phyloP scores from a whole-genome alignment of 2,888 invertebrate genomes.

The Syrista parreyssii region DNA sequence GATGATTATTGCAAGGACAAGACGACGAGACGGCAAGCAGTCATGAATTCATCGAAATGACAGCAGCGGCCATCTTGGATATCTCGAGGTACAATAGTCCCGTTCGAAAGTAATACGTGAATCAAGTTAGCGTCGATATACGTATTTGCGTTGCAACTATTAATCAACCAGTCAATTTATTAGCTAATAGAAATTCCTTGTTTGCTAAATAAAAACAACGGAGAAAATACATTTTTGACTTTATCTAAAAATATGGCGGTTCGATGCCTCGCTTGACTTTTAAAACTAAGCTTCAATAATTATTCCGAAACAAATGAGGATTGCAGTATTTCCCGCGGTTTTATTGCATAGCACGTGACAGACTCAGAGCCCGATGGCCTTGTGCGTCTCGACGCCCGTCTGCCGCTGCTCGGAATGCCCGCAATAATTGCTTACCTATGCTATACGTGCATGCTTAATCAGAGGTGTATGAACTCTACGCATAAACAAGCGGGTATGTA shows the following conservation, averaged over 20 bases:
- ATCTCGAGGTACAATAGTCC: neutral
- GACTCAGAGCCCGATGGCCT: constrained; percentile 20
- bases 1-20: neutral
- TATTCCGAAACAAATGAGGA: neutral
- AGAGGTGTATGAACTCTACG: constrained; percentile 39
- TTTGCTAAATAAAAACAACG: neutral
- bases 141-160: neutral
- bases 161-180: neutral
- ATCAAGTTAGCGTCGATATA: neutral
- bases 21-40: neutral
- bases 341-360: constrained; percentile 2
- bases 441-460: constrained; percentile 37
- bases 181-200: too few species aligned
- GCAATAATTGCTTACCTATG: constrained; percentile 41
- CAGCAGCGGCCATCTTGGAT: neutral
- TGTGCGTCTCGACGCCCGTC: constrained; percentile 29
- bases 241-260: neutral
- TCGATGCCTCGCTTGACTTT: neutral
- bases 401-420: constrained; percentile 28
- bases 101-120: neutral
- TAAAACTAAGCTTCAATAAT: neutral
- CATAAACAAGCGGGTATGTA: constrained; percentile 2
- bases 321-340: neutral
- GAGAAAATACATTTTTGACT: neutral
- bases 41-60: neutral